Conservation (phyloP, 2,113 vertebrate species). For the Brienomyrus longianalis region DNA sequence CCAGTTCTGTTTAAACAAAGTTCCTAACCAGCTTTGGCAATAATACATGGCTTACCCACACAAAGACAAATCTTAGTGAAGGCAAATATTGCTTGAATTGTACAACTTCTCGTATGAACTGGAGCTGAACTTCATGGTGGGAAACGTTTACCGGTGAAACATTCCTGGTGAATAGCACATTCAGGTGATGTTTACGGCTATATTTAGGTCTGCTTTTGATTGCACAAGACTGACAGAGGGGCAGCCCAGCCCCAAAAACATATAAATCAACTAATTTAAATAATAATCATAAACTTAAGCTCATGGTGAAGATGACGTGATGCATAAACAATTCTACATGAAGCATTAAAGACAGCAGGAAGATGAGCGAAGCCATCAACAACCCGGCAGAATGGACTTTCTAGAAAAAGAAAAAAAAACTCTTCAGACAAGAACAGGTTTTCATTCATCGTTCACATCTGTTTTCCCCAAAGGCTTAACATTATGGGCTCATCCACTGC, state of each 20-base stretch:
- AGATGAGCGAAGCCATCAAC: background rate
- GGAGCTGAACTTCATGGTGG: background rate
- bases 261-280: conserved; percentile 4
- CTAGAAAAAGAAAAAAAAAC: background rate
- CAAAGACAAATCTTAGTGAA: background rate
- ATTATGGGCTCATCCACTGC: background rate
- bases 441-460: background rate
- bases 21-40: conserved; percentile 9
- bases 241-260: background rate
- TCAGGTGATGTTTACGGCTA: background rate
- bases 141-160: background rate
- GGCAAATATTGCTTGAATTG: background rate
- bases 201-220: conserved; percentile 9
- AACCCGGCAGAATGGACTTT: background rate
- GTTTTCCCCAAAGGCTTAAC: background rate
- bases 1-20: background rate
- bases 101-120: background rate
- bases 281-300: background rate
- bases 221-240: conserved; percentile 5
- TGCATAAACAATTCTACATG: background rate
- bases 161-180: background rate
- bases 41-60: background rate
- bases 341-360: background rate
- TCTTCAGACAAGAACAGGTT: background rate
- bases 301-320: background rate